phyloP scores from a whole-genome alignment of 2,113 vertebrate genomes.

The Cynopterus brachyotis region DNA sequence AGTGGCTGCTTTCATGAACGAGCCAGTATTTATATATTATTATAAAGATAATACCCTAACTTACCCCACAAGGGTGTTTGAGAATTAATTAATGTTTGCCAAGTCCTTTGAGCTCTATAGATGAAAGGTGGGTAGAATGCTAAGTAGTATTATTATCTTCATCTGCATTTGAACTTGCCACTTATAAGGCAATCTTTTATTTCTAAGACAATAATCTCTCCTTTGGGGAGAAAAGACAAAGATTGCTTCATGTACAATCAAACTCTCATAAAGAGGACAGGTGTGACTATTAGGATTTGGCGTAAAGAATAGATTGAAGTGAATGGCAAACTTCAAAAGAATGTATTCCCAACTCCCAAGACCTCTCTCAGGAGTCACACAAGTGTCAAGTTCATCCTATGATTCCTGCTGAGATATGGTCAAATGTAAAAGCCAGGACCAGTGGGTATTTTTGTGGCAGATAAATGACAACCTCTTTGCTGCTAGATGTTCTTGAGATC shows the following conservation, averaged over 20 bases:
- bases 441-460: neutral
- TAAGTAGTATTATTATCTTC: slow-evolving; percentile 63
- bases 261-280: slow-evolving; percentile 24
- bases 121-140: slow-evolving; percentile 70
- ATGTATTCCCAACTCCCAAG: neutral
- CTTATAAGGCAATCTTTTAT: slow-evolving; percentile 24
- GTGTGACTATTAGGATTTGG: slow-evolving; percentile 55
- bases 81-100: slow-evolving; percentile 78
- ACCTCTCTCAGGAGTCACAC: slow-evolving; percentile 3
- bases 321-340: slow-evolving; percentile 60
- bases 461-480: slow-evolving; percentile 10
- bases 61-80: slow-evolving; percentile 57
- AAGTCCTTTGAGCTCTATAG: slow-evolving; percentile 68
- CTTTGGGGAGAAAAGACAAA: slow-evolving; percentile 61
- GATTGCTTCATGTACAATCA: neutral
- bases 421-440: slow-evolving; percentile 10
- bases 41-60: slow-evolving; percentile 76
- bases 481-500: neutral
- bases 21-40: slow-evolving; percentile 77
- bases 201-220: slow-evolving; percentile 61
- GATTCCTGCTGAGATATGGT: slow-evolving; percentile 17
- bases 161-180: slow-evolving; percentile 65
- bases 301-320: slow-evolving; percentile 19
- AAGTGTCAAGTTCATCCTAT: slow-evolving; percentile 45
- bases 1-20: slow-evolving; percentile 76